Evolutionary conservation across 2,113 vertebrate genomes (phyloP), one percentile per base, ranked within the genome.

Genomic region (Nibea albiflora): DNA sequence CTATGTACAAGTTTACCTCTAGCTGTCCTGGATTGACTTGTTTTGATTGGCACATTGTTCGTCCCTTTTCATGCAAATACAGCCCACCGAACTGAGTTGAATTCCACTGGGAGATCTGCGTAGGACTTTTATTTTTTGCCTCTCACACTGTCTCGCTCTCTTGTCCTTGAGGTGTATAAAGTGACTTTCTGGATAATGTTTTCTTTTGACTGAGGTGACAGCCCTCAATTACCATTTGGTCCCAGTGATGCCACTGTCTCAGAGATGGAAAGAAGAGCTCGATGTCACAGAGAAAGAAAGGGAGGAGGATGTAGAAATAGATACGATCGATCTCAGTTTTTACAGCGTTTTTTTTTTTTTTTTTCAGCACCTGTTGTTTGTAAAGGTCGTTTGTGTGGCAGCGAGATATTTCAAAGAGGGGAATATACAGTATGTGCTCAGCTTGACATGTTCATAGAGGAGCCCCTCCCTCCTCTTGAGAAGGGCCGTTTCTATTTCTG

Each of bases 141-240:
- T 14, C 15, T 35, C 19, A 35, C 19, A 12, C 4, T 11, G 9
- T 56, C 57, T 39, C 31, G 35, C 35, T 54, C 3, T 53, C 19
- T 44, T 28, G 60, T 82, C 76, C 70, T 77, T 66, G 69, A 83
- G 65, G 53, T 84, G 69, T 19, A 66, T 54, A 52, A 5, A 81
- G 26, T 69, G 83, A 79, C 60, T 56, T 76, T 24, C 26, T 52
- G 75, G 73, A 72, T 84, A 61, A 61, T 76, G 72, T 81, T 84
- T 85, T 50, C 71, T 72, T 75, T 73, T 60, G 76, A 86, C 73
- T 80, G 39, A 81, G 58, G 68, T 78, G 73, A 85, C 70, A 83
- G 70, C 57, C 71, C 65, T 85, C 56, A 44, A 78, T 84, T 90
- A 73, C 64, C 73, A 70, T 80, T 72, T 68, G 42, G 70, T 90